These are phyloP conservation scores for Amphiura filiformis DNA, from an alignment of 35 echinoderm and acorn worm genomes.

Conservation along the genomic window DNA sequence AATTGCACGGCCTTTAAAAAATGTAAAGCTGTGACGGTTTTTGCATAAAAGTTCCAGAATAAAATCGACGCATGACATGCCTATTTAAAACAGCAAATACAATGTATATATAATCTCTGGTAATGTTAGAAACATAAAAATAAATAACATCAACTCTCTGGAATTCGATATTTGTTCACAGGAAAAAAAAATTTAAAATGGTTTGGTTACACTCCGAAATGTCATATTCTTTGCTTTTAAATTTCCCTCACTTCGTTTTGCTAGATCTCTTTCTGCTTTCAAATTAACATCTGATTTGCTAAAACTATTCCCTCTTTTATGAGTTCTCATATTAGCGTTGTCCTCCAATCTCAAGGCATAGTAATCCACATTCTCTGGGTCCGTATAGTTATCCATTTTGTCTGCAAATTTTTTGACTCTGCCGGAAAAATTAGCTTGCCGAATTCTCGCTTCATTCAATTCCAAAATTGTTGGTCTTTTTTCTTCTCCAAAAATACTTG, in stretches of 20 bases:
- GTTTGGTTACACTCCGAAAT: constrained; percentile 48
- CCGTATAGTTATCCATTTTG: constrained; percentile 44
- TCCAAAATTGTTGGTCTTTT: constrained; percentile 69
- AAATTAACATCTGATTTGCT: constrained; percentile 5
- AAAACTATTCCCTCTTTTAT: neutral
- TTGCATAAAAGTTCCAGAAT: too few relatives aligned
- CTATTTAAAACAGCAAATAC: too few relatives aligned
- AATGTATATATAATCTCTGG: too few relatives aligned
- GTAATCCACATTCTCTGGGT: constrained; percentile 69
- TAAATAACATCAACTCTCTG: too few relatives aligned
- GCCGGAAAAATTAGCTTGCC: constrained; percentile 41
- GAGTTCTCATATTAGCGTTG: constrained; percentile 11
- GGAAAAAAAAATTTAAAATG: neutral
- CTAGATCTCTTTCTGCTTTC: constrained; percentile 19
- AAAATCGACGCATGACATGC: too few relatives aligned
- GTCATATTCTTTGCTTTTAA: constrained; percentile 65
- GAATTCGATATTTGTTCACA: too few relatives aligned
- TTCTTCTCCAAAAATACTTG: constrained; percentile 74
- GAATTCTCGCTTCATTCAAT: constrained; percentile 46
- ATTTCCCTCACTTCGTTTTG: constrained; percentile 63
- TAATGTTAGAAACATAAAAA: too few relatives aligned
- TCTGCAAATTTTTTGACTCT: constrained; percentile 51
- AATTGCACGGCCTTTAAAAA: too few relatives aligned
- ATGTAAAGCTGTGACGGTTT: too few relatives aligned
- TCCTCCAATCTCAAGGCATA: constrained; percentile 60